Percentiles rank a stretch among this genome's conserved stretches.
phyloP scores from a whole-genome alignment of 2,113 vertebrate species.

The Carassius auratus region DNA sequence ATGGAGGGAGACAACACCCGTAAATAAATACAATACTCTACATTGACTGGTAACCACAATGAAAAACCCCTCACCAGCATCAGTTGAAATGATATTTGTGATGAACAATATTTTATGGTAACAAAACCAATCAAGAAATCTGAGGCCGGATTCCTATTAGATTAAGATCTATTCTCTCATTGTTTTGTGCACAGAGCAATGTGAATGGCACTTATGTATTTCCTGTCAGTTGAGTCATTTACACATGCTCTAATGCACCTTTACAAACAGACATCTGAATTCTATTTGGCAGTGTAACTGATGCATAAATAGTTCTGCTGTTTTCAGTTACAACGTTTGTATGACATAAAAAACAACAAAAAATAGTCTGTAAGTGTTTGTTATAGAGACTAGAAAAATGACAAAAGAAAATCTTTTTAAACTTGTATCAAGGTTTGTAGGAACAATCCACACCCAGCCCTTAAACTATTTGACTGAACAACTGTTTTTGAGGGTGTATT shows the following conservation, averaged over 20 bases:
- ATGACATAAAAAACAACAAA: not conserved
- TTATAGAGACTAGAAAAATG: not conserved
- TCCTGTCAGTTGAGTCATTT: slow-evolving; percentile 1
- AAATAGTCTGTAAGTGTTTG: not conserved
- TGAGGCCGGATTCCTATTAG: not conserved
- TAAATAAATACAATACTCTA: slow-evolving; percentile 17
- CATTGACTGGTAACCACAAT: slow-evolving; percentile 1
- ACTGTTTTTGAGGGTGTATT: not conserved
- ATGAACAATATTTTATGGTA: not conserved
- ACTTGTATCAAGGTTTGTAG: not conserved
- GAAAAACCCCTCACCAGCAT: slow-evolving; percentile 11
- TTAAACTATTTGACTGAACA: not conserved
- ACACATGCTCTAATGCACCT: not conserved
- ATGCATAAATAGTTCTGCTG: not conserved
- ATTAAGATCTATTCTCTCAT: slow-evolving; percentile 22
- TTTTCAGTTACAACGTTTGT: not conserved
- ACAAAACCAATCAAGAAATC: not conserved
- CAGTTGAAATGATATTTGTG: not conserved
- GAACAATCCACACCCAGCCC: not conserved
- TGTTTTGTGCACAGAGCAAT: not conserved
- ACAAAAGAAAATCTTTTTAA: not conserved
- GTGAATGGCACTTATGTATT: slow-evolving; percentile 17
- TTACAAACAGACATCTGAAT: slow-evolving; percentile 18
- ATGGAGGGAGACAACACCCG: not conserved
- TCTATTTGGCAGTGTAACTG: not conserved